Evolutionary conservation across 1,140 invertebrate species (phyloP).

Genomic region (Lepidurus apus): DNA sequence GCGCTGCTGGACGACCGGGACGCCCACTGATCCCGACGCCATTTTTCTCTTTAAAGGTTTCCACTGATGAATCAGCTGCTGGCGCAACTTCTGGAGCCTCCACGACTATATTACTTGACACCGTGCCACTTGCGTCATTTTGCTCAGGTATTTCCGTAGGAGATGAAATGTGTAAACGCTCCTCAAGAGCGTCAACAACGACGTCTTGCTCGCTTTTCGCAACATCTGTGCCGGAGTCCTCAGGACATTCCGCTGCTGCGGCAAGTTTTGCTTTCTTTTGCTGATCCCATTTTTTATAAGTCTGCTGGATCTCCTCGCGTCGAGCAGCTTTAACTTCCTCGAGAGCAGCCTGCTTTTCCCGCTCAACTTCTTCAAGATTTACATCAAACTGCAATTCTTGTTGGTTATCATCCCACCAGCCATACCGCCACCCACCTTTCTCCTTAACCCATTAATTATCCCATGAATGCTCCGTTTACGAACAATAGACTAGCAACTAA

Average conservation of each 20-base stretch:
- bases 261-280: neutral
- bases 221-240: neutral
- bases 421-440: slow-evolving; percentile 30
- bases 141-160: neutral
- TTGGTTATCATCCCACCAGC: slow-evolving; percentile 34
- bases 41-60: neutral
- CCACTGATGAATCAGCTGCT: neutral
- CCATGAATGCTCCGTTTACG: neutral
- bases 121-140: neutral
- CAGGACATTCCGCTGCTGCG: neutral
- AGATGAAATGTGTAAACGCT: neutral
- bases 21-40: slow-evolving; percentile 7
- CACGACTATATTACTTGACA: neutral
- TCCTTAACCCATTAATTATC: slow-evolving; percentile 28
- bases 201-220: neutral
- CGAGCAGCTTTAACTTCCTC: slow-evolving; percentile 2
- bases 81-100: neutral
- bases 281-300: neutral
- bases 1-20: neutral
- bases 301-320: slow-evolving; percentile 22
- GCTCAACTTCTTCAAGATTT: slow-evolving; percentile 33
- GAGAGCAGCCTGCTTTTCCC: slow-evolving; percentile 31
- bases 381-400: slow-evolving; percentile 33
- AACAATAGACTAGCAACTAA: neutral
- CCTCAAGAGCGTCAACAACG: neutral